Percentiles rank a stretch among this genome's conserved stretches.
Evolutionary conservation across 2,113 vertebrate genomes (phyloP).

Genomic region (Himantopus leucocephalus): DNA sequence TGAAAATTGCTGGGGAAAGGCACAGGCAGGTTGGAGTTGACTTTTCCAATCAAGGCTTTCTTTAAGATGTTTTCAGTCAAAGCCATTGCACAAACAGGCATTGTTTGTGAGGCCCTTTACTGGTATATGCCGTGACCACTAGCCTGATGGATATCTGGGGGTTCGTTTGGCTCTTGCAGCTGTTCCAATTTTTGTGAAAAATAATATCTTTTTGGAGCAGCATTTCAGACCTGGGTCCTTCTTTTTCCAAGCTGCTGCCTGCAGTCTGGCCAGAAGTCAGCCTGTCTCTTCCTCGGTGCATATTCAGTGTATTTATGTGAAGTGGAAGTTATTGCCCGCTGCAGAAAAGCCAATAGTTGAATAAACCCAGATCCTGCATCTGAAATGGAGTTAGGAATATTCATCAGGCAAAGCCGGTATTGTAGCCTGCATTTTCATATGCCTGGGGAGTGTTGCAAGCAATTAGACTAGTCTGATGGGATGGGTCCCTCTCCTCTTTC

Average conservation of each 20-base stretch:
- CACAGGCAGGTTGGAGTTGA: neutral
- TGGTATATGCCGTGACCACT: neutral
- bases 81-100: neutral
- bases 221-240: neutral
- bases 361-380: neutral
- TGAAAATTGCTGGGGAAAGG: neutral
- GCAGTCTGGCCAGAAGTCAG: neutral
- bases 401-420: neutral
- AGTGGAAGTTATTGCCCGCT: neutral
- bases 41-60: neutral
- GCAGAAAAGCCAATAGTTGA: fast-evolving
- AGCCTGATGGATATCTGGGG: neutral
- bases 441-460: neutral
- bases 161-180: neutral
- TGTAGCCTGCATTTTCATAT: neutral
- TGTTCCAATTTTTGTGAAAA: neutral
- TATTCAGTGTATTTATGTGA: neutral
- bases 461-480: neutral
- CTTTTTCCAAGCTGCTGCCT: neutral
- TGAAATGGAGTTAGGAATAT: neutral
- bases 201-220: neutral
- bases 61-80: neutral
- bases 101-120: neutral
- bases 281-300: neutral
- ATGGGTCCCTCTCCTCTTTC: neutral